Evolutionary conservation across 2,888 invertebrate species (phyloP), one percentile per base, ranked within the genome.

Genomic region (Zeuzera pyrina): DNA sequence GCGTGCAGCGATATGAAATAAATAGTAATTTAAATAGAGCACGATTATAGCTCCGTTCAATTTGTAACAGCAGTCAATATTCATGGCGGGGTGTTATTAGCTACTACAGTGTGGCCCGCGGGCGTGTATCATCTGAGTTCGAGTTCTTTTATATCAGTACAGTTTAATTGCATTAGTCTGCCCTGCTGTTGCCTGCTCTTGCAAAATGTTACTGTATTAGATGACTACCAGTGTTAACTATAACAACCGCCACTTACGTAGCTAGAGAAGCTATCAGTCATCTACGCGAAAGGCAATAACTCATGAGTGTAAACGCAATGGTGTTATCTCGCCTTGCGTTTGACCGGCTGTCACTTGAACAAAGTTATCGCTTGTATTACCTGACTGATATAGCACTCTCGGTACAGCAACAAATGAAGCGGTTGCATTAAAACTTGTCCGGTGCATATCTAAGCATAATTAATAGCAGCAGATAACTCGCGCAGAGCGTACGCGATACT

Each of bases 351-450:
- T 60, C 60, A 47, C 42, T 46, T 32, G 46, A 45, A 66, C 72
- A 77, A 76, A 78, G 76, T 68, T 77, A 79, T 79, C 79, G 52
- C 49, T 47, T 41, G 52, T 67, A 60, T 64, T 71, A 63, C 65
- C 67, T 71, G 61, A 51, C 59, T 56, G 78, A 79, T 79, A 78
- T 71, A 67, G 74, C 68, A 74, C 74, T 77, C 65, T 65, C 57
- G 59, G 61, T 51, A 58, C 60, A 53, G 49, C 66, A 67, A 73
- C 77, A 76, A 79, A 83, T 83, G 81, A 83, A 81, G 83, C 74
- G 69, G 77, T 83, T 72, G 83, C 78, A 79, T 81, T 81, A 78
- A 76, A 78, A 78, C 76, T 77, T 74, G 78, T 77, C 81, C 65
- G 52, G 60, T 61, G 70, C 70, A 72, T 79, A 79, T 77, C 79